Evolutionary conservation across 2,113 vertebrate genomes (phyloP), one percentile per base, ranked within the genome.

Genomic region (Phaetusa simplex): DNA sequence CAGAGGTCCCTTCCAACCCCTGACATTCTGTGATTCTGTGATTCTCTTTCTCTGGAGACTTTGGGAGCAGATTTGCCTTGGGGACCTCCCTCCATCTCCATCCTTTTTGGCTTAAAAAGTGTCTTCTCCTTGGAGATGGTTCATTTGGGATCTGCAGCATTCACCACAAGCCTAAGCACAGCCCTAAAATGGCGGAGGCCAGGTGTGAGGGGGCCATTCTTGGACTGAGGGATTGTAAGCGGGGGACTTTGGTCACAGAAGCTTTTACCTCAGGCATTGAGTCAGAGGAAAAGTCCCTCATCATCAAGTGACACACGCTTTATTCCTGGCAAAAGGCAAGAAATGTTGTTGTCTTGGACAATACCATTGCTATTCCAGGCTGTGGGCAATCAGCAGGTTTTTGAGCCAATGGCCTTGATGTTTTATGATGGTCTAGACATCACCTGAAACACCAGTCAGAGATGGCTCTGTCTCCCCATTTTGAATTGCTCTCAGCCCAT

Each of bases 281-380:
- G 88, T 96, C 96, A 96, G 50, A 81, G 59, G 55, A 95, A 96
- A 96, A 96, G 64, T 95, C 83, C 67, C 88, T 78, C 7, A 4
- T 78, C 67, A 58, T 50, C 50, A 81, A 94, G 42, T 94, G 94
- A 95, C 93, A 74, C 82, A 88, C 59, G 71, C 13, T 66, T 95
- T 84, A 89, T 97, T 96, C 81, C 89, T 81, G 83, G 77, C 80
- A 94, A 47, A 36, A 83, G 38, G 38, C 55, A 78, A 92, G 76
- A 91, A 71, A 62, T 50, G 3, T 72, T 84, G 34, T 66, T 93
- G 82, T 65, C 85, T 92, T 83, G 86, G 52, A 83, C 79, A 93
- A 86, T 49, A 47, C 14, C 21, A 58, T 69, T 61, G 66, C 82
- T 95, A 84, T 93, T 96, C 86, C 34, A 78, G 50, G 83, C 59